Base-by-base conservation (phyloP, 1,140 invertebrate species). In the Brachionus rubens region DNA sequence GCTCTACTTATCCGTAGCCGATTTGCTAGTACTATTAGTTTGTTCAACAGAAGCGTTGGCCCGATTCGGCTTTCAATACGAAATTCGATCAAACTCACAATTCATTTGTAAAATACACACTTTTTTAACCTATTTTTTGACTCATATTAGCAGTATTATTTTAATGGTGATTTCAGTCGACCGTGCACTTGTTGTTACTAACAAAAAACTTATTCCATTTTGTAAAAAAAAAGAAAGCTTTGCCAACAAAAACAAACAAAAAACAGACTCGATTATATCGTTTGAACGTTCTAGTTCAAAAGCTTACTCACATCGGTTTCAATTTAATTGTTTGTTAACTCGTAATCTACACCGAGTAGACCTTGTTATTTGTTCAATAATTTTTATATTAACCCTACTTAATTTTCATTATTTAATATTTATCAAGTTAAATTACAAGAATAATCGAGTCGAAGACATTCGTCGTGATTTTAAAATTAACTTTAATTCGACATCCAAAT, bases 111-210 rank as follows among this genome's bases (percentile, higher is more conserved):
- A 59, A 56, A 26, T 75, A 7, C 72, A 75, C 33, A 75, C 48
- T 28, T 75, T 75, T 56, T 46, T 75, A 14, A 75, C 72, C 5
- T 75, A 75, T 75, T 54, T 59, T 54, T 30, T 54, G n/a, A 75
- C 72, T 12, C 72, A 75, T 56, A 40, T 75, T 16, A 54, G 48
- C n/a, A 54, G 48, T 10, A 21, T 36, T 16, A 54, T 75, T 10
- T 46, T 75, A 33, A 75, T 54, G 48, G 48, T 26, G 5, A 30
- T 75, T 16, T 43, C 36, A 41, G 56, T 75, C 14, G 72, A 75
- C 21, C 48, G 72, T 26, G 72, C 50, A 12, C n/a, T 75, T 12
- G 68, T 72, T 3, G 30, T 72, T 2, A 72, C 46, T 36, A 48
- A 54, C 19, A 50, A 48, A 36, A 72, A 21, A n/a, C 12, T 43